Conservation (phyloP, 2,888 invertebrate genomes). For the Rosalia funebris region DNA sequence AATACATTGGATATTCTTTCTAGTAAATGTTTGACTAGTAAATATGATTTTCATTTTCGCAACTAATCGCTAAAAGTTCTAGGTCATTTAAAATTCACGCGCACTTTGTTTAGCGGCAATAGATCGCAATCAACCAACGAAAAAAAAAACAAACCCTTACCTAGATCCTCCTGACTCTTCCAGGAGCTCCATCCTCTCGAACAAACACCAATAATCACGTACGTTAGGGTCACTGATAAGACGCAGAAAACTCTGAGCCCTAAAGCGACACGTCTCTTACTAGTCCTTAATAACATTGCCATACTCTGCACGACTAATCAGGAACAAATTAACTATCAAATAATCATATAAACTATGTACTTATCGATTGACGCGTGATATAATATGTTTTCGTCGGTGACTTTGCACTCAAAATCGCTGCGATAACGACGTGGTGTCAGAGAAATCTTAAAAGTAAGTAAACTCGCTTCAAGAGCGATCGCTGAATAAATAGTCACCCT, state of each 20-base stretch:
- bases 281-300: constrained; percentile 60
- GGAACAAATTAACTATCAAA: constrained; percentile 39
- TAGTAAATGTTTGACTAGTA: too few relatives aligned
- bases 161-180: background rate
- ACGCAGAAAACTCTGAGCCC: constrained; percentile 56
- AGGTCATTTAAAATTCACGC: too few relatives aligned
- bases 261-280: constrained; percentile 52
- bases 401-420: background rate
- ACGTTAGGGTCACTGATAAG: constrained; percentile 53
- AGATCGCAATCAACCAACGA: too few relatives aligned
- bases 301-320: constrained; percentile 43
- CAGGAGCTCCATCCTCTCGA: too few relatives aligned
- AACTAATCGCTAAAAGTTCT: too few relatives aligned
- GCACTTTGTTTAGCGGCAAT: too few relatives aligned
- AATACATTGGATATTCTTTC: too few relatives aligned
- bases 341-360: constrained; percentile 32
- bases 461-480: constrained; percentile 30
- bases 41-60: too few relatives aligned
- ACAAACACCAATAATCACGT: constrained; percentile 49
- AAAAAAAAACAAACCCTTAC: constrained; percentile 5
- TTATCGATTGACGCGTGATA: background rate
- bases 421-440: constrained; percentile 4
- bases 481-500: constrained; percentile 38
- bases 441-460: constrained; percentile 36
- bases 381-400: too few relatives aligned